phyloP scores from a whole-genome alignment of 2,797 vertebrate genomes.

The Micromesistius poutassou region DNA sequence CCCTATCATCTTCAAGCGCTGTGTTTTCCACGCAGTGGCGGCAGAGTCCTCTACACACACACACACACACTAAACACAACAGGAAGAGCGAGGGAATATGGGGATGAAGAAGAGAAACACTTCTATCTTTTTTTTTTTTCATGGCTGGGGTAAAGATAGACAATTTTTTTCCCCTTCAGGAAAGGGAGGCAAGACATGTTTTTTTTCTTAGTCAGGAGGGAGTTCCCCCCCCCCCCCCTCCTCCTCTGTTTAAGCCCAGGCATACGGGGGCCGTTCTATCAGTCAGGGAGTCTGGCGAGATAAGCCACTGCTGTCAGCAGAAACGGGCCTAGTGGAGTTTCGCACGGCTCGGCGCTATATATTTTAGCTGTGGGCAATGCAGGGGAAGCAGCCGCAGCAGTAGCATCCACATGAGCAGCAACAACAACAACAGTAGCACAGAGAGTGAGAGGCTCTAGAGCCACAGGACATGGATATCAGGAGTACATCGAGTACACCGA shows the following conservation, averaged over 20 bases:
- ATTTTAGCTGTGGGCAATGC: conserved; percentile 46
- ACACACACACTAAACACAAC: conserved; percentile 16
- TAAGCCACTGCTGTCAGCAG: conserved; percentile 64
- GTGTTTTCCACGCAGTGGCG: conserved; percentile 39
- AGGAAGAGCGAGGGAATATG: conserved; percentile 40
- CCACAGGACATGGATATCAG: conserved; percentile 40
- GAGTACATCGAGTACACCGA: conserved; percentile 38
- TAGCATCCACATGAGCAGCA: conserved; percentile 30
- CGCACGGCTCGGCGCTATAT: conserved; percentile 39
- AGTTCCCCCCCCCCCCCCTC: conserved; percentile 30
- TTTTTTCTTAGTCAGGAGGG: conserved; percentile 28
- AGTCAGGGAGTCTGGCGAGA: conserved; percentile 51
- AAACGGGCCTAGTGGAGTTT: conserved; percentile 56
- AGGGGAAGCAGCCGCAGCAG: conserved; percentile 36
- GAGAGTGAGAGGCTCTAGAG: conserved; percentile 30
- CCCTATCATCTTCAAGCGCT: conserved; percentile 59
- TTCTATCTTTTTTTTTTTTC: conserved; percentile 66
- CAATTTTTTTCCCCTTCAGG: neutral
- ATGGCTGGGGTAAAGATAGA: conserved; percentile 50
- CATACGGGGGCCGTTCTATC: conserved; percentile 55
- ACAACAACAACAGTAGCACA: conserved; percentile 36
- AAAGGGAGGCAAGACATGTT: conserved; percentile 37
- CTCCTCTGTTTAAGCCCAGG: conserved; percentile 44
- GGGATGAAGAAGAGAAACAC: conserved; percentile 57
- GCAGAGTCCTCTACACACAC: conserved; percentile 45